Conservation (phyloP, 2,113 vertebrate genomes). For the Chloroceryle aenea region DNA sequence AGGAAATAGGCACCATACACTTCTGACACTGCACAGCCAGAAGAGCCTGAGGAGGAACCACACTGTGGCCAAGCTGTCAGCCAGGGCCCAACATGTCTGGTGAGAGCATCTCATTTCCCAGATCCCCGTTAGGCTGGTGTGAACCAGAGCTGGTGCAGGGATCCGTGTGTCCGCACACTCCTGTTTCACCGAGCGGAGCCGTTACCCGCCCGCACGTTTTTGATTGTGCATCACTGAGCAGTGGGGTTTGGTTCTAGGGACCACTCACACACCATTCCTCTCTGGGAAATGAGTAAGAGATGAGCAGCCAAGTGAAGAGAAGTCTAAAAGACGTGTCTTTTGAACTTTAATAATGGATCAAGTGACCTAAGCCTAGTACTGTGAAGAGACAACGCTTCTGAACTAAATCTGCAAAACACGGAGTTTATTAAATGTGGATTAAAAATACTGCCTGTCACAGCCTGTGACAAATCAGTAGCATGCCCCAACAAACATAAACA, state of each 20-base stretch:
- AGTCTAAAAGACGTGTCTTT: not conserved
- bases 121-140: rapidly evolving
- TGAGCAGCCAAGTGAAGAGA: not conserved
- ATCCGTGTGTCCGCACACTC: rapidly evolving
- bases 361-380: not conserved
- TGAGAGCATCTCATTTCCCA: not conserved
- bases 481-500: not conserved
- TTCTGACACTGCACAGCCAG: rapidly evolving
- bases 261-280: not conserved
- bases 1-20: too few species aligned
- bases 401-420: not conserved
- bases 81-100: rapidly evolving
- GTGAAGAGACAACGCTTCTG: not conserved
- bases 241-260: not conserved
- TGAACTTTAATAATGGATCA: not conserved
- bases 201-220: rapidly evolving
- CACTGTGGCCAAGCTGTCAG: rapidly evolving
- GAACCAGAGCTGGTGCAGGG: rapidly evolving
- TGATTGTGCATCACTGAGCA: not conserved
- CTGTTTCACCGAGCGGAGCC: not conserved
- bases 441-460: not conserved
- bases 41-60: not conserved
- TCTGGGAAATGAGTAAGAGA: not conserved
- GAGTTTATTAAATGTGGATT: not conserved
- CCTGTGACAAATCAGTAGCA: not conserved